Conservation (phyloP, 2,113 vertebrate genomes). For the Psittacara wagleri region DNA sequence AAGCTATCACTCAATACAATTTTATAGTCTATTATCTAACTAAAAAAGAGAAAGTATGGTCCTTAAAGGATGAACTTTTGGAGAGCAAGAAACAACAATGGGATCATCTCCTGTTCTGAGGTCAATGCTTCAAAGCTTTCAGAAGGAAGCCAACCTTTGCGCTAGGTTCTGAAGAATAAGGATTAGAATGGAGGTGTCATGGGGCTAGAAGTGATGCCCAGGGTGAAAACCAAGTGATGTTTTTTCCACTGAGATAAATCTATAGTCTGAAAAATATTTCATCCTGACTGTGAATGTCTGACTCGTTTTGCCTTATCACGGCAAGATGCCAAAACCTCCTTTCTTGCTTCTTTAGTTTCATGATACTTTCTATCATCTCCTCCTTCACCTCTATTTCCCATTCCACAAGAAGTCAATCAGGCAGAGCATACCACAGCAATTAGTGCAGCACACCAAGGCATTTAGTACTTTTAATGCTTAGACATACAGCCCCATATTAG, state of each 20-base stretch:
- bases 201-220: background rate
- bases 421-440: background rate
- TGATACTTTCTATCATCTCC: background rate
- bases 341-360: background rate
- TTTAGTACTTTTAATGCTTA: background rate
- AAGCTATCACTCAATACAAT: background rate
- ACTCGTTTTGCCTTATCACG: background rate
- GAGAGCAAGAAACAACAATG: background rate
- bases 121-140: background rate
- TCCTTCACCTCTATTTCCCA: background rate
- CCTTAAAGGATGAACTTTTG: background rate
- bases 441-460: background rate
- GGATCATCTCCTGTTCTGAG: background rate
- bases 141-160: background rate
- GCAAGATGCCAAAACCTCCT: background rate
- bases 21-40: background rate
- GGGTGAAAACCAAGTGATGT: background rate
- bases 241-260: background rate
- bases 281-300: background rate
- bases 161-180: background rate
- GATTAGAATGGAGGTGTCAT: background rate
- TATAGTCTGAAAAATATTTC: background rate
- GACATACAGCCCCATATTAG: background rate
- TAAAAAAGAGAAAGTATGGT: background rate
- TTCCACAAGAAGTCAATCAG: background rate